phyloP scores from a whole-genome alignment of 53 echinoderm and acorn worm genomes.

The Luidia sarsii region DNA sequence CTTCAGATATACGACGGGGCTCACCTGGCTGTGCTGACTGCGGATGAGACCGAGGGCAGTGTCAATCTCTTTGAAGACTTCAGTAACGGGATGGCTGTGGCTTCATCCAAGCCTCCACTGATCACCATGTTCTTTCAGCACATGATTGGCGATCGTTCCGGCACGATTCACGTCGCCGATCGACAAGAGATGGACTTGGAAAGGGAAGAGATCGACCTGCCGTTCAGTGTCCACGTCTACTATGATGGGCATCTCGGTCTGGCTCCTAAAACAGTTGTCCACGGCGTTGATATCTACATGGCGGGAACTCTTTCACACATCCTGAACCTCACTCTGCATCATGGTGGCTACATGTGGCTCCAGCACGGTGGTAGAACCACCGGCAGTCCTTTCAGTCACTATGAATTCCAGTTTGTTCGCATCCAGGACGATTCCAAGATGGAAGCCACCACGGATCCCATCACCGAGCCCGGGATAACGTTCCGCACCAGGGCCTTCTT shows the following conservation, averaged over 20 bases:
- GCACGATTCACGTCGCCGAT: constrained; percentile 80
- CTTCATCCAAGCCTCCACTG: constrained; percentile 12
- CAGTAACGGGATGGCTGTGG: constrained; percentile 11
- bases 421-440: constrained; percentile 76
- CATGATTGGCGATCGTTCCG: constrained; percentile 90
- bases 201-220: constrained; percentile 84
- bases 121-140: constrained; percentile 70
- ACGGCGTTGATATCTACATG: constrained; percentile 88
- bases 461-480: constrained; percentile 82
- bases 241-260: constrained; percentile 86
- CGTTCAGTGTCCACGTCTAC: constrained; percentile 89
- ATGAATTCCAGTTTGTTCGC: constrained; percentile 73
- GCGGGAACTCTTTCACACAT: constrained; percentile 82
- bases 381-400: constrained; percentile 72
- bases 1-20: constrained; percentile 87
- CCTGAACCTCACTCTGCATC: constrained; percentile 80
- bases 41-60: constrained; percentile 52
- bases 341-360: constrained; percentile 84
- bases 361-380: constrained; percentile 88
- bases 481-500: constrained; percentile 64
- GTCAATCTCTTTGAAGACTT: constrained; percentile 3
- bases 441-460: constrained; percentile 81
- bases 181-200: constrained; percentile 89
- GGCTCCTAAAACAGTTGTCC: constrained; percentile 82
- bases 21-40: constrained; percentile 72